Base-by-base conservation (phyloP, 2,113 vertebrate genomes). In the Pantherophis guttatus region DNA sequence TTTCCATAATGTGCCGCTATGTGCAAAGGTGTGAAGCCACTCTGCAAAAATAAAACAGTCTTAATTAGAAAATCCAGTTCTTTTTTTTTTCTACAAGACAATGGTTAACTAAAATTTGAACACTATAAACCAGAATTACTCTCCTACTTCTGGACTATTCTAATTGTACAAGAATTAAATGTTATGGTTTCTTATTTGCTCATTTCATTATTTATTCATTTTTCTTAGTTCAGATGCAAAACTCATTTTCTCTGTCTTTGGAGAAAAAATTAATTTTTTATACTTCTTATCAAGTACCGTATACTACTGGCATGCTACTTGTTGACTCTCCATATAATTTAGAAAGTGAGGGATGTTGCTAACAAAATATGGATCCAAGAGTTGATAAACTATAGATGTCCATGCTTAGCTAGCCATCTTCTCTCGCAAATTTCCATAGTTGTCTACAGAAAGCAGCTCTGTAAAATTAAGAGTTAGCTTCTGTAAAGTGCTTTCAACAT, bases 1-100 rank as follows among this genome's bases (percentile, higher is more conserved):
- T 99, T 99, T 86, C 99, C 99, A 0, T 99, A 99, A 95, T 99
- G 99, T 0, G 99, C 99, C 0, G 99, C 99, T 88, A 99, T 99
- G 44, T 99, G 99, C 89, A 99, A 97, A 10, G 99, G 99, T 11
- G 99, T 99, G 11, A 99, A 99, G 57, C 99, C 99, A 52, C 99
- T 99, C 99, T 99, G 52, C 33, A 90, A 95, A 95, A 62, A 97
- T 81, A 92, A 94, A 96, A 94, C 90, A 95, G 87, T 48, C 26
- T 44, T 91, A 0, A 54, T 96, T 88, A 95, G 0, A 0, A 23
- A 52, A 8, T 81, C 33, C 8, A 5, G 5, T 58, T 0, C n/a
- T 0, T 6, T 3, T 92, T 96, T 89, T 1, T 9, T 0, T 5
- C 1, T 7, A 29, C 15, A 53, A 24, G 0, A 0, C 87, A 8